A percentile compares a stretch with the other conserved stretches of the same genome.
Conservation (phyloP, 2,113 vertebrate genomes). For the Mandrillus leucophaeus region DNA sequence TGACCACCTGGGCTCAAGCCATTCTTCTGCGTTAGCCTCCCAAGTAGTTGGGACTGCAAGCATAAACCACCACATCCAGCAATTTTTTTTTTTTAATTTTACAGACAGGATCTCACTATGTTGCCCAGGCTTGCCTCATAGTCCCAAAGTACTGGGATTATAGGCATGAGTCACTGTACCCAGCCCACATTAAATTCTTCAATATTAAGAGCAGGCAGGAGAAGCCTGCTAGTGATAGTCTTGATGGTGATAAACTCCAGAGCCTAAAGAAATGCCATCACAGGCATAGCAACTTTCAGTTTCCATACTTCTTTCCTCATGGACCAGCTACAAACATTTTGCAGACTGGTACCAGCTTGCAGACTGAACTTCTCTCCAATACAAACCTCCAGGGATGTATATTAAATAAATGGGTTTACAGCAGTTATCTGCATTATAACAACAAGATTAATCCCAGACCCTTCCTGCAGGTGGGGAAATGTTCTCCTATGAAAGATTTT, state of each 20-base stretch:
- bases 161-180: too few species aligned
- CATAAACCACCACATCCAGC: too few species aligned
- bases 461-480: not conserved
- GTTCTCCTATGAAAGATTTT: not conserved
- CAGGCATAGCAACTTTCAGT: not conserved
- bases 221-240: not conserved
- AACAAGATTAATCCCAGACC: not conserved
- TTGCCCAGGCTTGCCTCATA: too few species aligned
- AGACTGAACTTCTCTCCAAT: not conserved
- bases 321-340: not conserved
- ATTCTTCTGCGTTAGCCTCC: too few species aligned
- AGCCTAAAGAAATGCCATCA: too few species aligned
- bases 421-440: not conserved
- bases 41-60: too few species aligned
- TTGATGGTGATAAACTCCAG: not conserved
- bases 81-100: too few species aligned
- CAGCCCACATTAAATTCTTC: not conserved
- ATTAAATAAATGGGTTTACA: not conserved
- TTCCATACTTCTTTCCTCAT: not conserved
- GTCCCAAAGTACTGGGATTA: too few species aligned
- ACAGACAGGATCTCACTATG: too few species aligned
- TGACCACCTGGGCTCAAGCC: too few species aligned
- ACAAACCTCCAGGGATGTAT: not conserved
- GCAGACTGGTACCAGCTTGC: not conserved
- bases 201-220: not conserved